Base-by-base conservation (phyloP, 1,140 invertebrate species). In the Trachymyrmex septentrionalis region DNA sequence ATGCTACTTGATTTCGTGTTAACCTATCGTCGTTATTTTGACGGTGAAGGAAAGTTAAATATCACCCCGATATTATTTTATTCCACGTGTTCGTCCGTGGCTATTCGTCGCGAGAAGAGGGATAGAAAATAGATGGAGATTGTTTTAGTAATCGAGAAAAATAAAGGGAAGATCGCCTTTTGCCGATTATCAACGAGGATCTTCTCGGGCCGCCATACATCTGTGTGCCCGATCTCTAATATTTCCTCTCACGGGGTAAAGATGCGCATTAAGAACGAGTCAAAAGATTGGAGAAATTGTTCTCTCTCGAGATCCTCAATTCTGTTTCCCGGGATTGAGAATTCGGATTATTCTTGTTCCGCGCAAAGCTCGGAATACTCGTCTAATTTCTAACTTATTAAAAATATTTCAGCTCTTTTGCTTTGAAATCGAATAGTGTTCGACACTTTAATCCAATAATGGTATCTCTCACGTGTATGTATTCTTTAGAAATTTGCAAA, bases 81-180 rank as follows among this genome's bases (percentile, higher is more conserved):
- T 59, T 57, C 27, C 50, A 48, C 53, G 50, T 19, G 48, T 63
- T 30, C 24, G n/a, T 63, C 14, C 67, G 55, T 44, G 61, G 27
- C 55, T 69, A 63, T 44, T 76, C 19, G 69, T 53, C 27, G 30
- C 55, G 53, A 34, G 16, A 34, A 21, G 16, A 10, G 2, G 2
- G 14, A 21, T 14, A 34, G 24, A 44, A 48, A 71, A 24, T 84
- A 55, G n/a, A 59, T 48, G 77, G 86, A 82, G 61, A 90, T 89
- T 90, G 88, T 90, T 90, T 90, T 89, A 73, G 48, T 87, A 89
- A 85, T 87, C 73, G 84, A 63, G 69, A 86, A 75, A 75, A 75
- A 48, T 75, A 76, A 69, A 77, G 48, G 55, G 50, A 14, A 50
- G 57, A 88, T 86, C 84, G 38, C 57, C 71, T 82, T 69, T 63